Base-by-base conservation (phyloP, 2,797 vertebrate genomes). In the Sebastolobus altivelis region DNA sequence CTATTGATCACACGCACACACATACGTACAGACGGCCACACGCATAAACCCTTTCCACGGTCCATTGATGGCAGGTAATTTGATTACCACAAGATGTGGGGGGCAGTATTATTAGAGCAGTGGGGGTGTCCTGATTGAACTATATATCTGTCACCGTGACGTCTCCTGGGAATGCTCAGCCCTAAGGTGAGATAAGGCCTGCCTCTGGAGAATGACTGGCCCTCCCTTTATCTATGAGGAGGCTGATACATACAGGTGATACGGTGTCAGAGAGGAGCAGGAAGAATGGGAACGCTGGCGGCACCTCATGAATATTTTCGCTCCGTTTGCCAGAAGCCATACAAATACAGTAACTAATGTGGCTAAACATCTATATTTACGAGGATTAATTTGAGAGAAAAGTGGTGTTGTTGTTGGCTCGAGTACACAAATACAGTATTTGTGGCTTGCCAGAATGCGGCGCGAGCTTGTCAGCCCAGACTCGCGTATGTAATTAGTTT, bases 81-180 rank as follows among this genome's bases (percentile, higher is more conserved):
- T 89, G 86, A 93, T 93, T 88, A 90, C 88, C 61, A 59, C 70
- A 78, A 58, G 72, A 80, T 74, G 79, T 82, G 82, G 81, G 85
- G 85, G 84, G 69, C 35, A 70, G 72, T 35, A 68, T 71, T 83
- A 81, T 87, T 87, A 82, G 72, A 80, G 82, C 60, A 59, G 79
- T 66, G 80, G 87, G 77, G 76, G 59, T 80, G 82, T 86, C 75
- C 75, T 82, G 85, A 91, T 90, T 83, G 83, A 83, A 77, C 75
- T 63, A 65, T 90, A 90, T 81, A 93, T 90, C 83, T 88, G 90
- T 93, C 90, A 87, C 58, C 20, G 65, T 22, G 72, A 73, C 37
- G 82, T 84, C 94, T 87, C 81, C 2, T 22, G 90, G 89, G 89
- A 91, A 75, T 71, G 79, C 78, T 77, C 43, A 82, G 76, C 79